Conservation (phyloP, 2,113 vertebrate genomes). For the Microtus oregoni region DNA sequence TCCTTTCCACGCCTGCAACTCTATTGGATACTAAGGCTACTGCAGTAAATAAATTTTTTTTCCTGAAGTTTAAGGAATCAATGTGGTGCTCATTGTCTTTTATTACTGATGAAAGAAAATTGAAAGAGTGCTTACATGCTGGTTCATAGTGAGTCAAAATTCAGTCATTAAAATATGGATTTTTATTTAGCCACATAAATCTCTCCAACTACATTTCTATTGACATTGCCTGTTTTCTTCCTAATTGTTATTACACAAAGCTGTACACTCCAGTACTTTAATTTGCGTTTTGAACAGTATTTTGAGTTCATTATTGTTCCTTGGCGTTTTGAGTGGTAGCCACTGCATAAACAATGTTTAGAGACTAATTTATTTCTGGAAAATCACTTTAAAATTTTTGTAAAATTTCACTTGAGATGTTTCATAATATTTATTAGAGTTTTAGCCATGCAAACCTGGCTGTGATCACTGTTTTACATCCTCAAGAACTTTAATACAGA, state of each 20-base stretch:
- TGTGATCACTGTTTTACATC: neutral
- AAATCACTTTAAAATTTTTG: neutral
- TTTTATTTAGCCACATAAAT: neutral
- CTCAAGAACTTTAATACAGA: neutral
- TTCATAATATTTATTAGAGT: neutral
- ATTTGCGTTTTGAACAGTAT: neutral
- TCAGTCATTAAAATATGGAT: neutral
- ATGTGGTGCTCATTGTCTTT: neutral
- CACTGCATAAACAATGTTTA: constrained; percentile 1
- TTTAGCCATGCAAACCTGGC: neutral
- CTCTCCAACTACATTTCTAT: neutral
- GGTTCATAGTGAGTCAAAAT: neutral
- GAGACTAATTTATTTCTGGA: neutral
- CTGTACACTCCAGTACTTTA: neutral
- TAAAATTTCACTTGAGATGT: neutral
- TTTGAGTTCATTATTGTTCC: neutral
- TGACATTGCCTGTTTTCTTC: neutral
- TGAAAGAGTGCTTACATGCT: neutral
- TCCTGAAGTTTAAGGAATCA: constrained; percentile 12
- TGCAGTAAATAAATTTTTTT: neutral
- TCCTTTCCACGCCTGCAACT: neutral
- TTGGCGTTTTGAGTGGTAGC: neutral
- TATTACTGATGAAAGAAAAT: neutral
- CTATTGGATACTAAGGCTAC: neutral
- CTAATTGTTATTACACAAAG: neutral